Evolutionary conservation across 30 jellyfish, hydroid and myxozoan genomes (phyloP), one percentile per base, ranked within the genome.

Genomic region (Clytia hemisphaerica): DNA sequence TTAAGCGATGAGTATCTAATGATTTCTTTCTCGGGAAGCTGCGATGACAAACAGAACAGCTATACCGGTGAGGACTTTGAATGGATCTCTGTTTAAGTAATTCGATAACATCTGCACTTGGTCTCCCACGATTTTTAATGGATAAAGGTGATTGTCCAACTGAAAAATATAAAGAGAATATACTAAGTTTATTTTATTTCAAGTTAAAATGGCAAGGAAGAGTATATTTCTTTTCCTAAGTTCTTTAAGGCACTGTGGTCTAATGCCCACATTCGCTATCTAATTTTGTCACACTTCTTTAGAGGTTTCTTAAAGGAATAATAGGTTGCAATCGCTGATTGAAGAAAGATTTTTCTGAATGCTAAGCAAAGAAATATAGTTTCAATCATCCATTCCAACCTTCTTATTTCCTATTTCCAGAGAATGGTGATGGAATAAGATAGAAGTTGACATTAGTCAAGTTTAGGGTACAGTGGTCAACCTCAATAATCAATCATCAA

Each of bases 21-120:
- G 78, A 65, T 44, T 65, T 65, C 34, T 65, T 65, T 37, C 78
- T 29, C 2, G 78, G 78, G 42, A 65, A 65, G 38, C 78, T 65
- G 21, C 78, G 73, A 1, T 42, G 36, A 65, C 78, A 65, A 16
- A 35, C 78, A 37, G 73, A 37, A 45, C 78, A 65, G 10, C 42
- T 65, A 67, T 65, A 48, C 19, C 78, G 61, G 33, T 65, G 38
- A 2, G 63, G 45, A 26, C 42, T 33, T 6, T 65, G 68, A 36
- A 65, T 25, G 38, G 67, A 65, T 36, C 25, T 45, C 34, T 65
- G 61, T 42, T 65, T 45, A 37, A 65, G 29, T n/a, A 57, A 21
- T 22, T 57, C 9, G 30, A 57, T 57, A 2, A 67, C 21, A 26
- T 65, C 71, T 2, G 78, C 63, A 48, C 78, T 65, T 36, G 78